These are phyloP conservation scores for Tryphoninae sp. DNA, from an alignment of 2,888 invertebrate genomes.

Conservation along the genomic window DNA sequence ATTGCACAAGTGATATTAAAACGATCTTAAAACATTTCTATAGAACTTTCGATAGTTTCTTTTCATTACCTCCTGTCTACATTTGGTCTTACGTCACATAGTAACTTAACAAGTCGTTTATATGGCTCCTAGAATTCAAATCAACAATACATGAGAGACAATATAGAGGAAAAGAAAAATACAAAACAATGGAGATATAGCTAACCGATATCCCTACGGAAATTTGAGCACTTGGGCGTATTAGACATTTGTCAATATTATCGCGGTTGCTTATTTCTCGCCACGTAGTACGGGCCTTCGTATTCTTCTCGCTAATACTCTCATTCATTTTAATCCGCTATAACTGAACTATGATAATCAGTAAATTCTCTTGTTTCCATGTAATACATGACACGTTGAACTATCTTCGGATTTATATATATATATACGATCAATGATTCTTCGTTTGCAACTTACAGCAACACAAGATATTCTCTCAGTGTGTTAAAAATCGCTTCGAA, in stretches of 20 bases:
- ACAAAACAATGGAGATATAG: conserved; percentile 57
- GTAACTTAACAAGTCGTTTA: conserved; percentile 12
- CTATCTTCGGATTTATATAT: conserved; percentile 38
- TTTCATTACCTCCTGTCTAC: not conserved
- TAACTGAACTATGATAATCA: conserved; percentile 16
- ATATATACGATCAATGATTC: conserved; percentile 33
- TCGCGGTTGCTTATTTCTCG: conserved; percentile 7
- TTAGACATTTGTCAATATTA: conserved; percentile 41
- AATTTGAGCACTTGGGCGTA: conserved; percentile 59
- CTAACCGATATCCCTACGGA: conserved; percentile 53
- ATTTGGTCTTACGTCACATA: conserved; percentile 24
- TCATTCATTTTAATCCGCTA: conserved; percentile 35
- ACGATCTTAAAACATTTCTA: conserved; percentile 2
- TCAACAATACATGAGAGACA: conserved; percentile 32
- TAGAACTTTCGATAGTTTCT: not conserved
- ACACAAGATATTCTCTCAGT: conserved; percentile 33
- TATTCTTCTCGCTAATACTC: conserved; percentile 33
- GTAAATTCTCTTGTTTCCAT: conserved; percentile 8
- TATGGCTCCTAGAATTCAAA: conserved; percentile 43
- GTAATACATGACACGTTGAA: conserved; percentile 26
- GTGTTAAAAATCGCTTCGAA: conserved; percentile 34
- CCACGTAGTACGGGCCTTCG: conserved; percentile 26
- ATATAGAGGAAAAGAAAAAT: conserved; percentile 34
- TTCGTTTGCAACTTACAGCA: conserved; percentile 11
- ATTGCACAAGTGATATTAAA: not conserved